Evolutionary conservation across 2,888 invertebrate genomes (phyloP).

Genomic region (Lacanobia wlatinum): DNA sequence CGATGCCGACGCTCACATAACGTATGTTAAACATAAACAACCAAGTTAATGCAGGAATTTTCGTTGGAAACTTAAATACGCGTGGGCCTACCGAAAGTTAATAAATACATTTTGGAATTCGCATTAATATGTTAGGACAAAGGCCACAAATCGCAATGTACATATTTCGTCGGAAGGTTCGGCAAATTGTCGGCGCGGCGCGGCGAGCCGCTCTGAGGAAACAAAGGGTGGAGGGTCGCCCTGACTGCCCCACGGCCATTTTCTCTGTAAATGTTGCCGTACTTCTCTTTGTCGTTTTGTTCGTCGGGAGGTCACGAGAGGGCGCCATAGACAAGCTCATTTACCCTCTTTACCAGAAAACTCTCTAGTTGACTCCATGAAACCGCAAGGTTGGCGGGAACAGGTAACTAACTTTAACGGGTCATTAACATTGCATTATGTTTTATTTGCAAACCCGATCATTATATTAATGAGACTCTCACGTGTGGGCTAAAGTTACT

Average conservation of each 20-base stretch:
- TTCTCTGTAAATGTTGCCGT: constrained; percentile 85
- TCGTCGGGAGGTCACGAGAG: constrained; percentile 80
- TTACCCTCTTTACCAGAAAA: constrained; percentile 80
- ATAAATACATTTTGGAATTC: constrained; percentile 75
- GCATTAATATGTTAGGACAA: constrained; percentile 74
- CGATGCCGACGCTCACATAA: constrained; percentile 26
- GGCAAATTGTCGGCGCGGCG: constrained; percentile 73
- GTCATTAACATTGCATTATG: constrained; percentile 84
- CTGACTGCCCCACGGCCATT: constrained; percentile 84
- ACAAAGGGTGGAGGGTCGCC: constrained; percentile 84
- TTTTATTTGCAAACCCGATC: constrained; percentile 77
- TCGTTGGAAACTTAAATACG: constrained; percentile 54
- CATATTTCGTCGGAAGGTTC: constrained; percentile 72
- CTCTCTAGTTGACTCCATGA: constrained; percentile 79
- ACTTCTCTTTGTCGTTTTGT: constrained; percentile 84
- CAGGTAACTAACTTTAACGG: constrained; percentile 83
- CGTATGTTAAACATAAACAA: constrained; percentile 54
- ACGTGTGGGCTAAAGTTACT: constrained; percentile 63
- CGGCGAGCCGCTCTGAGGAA: constrained; percentile 78
- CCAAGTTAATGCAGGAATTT: constrained; percentile 47
- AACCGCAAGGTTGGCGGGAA: constrained; percentile 78
- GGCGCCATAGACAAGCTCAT: constrained; percentile 82
- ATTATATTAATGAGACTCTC: constrained; percentile 75
- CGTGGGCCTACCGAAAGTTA: constrained; percentile 62
- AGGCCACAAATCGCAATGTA: constrained; percentile 68